phyloP scores from a whole-genome alignment of 2,113 vertebrate species.

The Zosterops japonicus region DNA sequence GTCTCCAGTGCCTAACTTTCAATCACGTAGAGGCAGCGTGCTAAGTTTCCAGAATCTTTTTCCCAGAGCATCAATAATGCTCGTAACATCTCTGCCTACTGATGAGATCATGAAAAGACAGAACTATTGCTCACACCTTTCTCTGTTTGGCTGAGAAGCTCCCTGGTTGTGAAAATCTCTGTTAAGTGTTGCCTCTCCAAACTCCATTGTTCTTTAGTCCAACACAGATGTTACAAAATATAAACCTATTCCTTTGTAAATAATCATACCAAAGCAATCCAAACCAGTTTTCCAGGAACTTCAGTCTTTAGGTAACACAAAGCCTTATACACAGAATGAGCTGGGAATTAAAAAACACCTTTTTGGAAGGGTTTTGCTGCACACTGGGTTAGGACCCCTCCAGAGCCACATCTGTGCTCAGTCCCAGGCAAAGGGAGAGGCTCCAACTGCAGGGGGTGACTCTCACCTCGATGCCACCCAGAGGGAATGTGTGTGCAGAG shows the following conservation, averaged over 20 bases:
- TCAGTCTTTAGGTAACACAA: background rate
- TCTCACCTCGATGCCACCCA: rapidly evolving
- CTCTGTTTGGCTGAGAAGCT: background rate
- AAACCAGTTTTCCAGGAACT: background rate
- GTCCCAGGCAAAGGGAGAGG: background rate
- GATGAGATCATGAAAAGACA: slow-evolving; percentile 1
- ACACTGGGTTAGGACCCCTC: background rate
- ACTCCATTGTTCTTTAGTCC: background rate
- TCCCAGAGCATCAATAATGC: slow-evolving; percentile 33
- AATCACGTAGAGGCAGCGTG: slow-evolving; percentile 12
- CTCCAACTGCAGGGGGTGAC: background rate
- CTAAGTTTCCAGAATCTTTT: slow-evolving; percentile 51
- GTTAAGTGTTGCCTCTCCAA: background rate
- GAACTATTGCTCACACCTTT: background rate
- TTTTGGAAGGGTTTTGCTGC: background rate
- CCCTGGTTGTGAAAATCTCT: background rate
- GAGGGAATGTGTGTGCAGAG: rapidly evolving
- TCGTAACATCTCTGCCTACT: slow-evolving; percentile 22
- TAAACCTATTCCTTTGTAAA: background rate
- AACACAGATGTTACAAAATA: background rate
- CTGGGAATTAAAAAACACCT: background rate
- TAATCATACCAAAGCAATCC: background rate
- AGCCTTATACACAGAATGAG: rapidly evolving
- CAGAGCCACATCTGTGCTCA: background rate
- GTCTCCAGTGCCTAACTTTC: slow-evolving; percentile 60